Evolutionary conservation across 2,113 vertebrate species (phyloP).

Genomic region (Meles meles): DNA sequence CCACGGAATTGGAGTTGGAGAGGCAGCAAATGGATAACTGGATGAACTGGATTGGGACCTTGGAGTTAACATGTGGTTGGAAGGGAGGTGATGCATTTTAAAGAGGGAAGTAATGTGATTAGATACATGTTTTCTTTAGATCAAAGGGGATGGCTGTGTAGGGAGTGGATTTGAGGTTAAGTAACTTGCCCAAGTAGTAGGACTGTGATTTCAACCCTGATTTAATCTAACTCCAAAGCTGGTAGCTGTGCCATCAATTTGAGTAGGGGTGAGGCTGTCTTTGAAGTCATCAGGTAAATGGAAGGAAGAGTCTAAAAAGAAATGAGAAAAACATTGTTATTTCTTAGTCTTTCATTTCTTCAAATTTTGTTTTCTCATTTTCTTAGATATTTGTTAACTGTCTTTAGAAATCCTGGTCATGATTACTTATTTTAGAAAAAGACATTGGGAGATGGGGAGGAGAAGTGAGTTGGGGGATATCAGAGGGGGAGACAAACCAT

Average conservation of each 20-base stretch:
- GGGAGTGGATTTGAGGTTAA: background rate
- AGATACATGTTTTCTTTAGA: conserved; percentile 28
- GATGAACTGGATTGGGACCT: background rate
- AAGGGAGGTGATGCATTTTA: background rate
- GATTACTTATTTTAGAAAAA: background rate
- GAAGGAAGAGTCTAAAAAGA: background rate
- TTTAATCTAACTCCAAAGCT: background rate
- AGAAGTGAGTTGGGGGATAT: too few relatives aligned
- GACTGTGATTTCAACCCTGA: background rate
- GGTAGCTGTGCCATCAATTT: background rate
- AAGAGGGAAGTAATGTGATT: background rate
- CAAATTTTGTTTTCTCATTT: background rate
- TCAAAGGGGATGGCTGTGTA: background rate
- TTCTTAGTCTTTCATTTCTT: background rate
- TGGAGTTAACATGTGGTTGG: background rate
- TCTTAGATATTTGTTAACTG: background rate
- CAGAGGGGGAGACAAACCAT: too few relatives aligned
- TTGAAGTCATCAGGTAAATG: background rate
- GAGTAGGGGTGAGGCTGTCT: background rate
- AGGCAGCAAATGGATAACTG: background rate
- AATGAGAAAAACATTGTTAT: background rate
- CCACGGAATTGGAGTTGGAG: background rate
- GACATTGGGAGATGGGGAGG: too few relatives aligned
- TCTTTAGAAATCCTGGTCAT: conserved; percentile 34
- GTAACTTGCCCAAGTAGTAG: background rate